Percentiles rank a stretch among this genome's conserved stretches.
Evolutionary conservation across 2,113 vertebrate genomes (phyloP).

Genomic region (Pelmatolapia mariae): DNA sequence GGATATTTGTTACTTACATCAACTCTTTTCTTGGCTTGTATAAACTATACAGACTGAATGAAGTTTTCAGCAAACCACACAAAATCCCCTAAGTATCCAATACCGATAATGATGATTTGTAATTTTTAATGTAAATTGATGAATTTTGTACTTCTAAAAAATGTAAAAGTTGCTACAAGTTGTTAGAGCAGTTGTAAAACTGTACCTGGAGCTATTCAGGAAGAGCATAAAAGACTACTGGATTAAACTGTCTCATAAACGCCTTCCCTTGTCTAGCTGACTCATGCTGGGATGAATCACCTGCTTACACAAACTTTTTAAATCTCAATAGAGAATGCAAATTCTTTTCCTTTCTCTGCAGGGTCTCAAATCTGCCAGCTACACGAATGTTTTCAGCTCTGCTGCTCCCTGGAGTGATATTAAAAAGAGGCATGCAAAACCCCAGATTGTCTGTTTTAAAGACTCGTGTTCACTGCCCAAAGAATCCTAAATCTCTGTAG

Average conservation of each 20-base stretch:
- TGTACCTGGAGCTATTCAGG: neutral
- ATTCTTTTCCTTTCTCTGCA: neutral
- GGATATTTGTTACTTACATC: neutral
- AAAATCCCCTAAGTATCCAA: accelerated
- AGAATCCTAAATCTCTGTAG: neutral
- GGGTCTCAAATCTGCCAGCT: slow-evolving; percentile 1
- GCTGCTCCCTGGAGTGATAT: slow-evolving; percentile 25
- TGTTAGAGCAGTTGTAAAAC: neutral
- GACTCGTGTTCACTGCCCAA: neutral
- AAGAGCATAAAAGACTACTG: neutral
- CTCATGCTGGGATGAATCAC: neutral
- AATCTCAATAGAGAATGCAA: neutral
- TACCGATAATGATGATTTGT: neutral
- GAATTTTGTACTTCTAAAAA: neutral
- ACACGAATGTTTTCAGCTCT: slow-evolving; percentile 41
- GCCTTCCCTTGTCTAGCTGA: neutral
- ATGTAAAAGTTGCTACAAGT: neutral
- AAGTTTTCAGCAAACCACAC: neutral
- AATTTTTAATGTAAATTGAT: neutral
- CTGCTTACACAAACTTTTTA: neutral
- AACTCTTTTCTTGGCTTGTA: accelerated
- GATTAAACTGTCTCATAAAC: neutral
- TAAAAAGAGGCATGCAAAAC: slow-evolving; percentile 14
- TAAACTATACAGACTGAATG: neutral
- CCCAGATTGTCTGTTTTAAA: slow-evolving; percentile 1